Conservation (phyloP, 2,797 vertebrate species). For the Tympanoctomys barrerae region DNA sequence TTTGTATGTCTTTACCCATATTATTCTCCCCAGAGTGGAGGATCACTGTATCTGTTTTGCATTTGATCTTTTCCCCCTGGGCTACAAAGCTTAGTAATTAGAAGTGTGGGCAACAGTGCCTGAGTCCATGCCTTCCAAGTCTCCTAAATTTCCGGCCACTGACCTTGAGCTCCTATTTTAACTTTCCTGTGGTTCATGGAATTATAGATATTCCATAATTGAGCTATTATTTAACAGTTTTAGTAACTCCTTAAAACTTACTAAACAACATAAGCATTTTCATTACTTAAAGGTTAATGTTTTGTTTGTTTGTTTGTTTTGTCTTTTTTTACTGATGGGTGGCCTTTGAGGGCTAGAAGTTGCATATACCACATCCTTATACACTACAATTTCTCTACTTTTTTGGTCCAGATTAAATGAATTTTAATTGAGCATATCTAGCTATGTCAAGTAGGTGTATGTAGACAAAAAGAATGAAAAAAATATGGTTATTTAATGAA, state of each 20-base stretch:
- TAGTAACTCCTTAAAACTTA: conserved; percentile 54
- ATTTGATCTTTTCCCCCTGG: conserved; percentile 17
- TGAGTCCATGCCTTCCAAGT: not conserved
- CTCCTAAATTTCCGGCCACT: not conserved
- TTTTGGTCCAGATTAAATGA: conserved; percentile 22
- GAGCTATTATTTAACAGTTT: not conserved
- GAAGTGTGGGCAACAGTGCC: not conserved
- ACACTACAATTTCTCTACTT: conserved; percentile 27
- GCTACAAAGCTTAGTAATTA: not conserved
- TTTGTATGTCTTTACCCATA: not conserved
- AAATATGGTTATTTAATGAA: conserved; percentile 7
- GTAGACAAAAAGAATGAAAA: not conserved
- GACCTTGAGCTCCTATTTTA: not conserved
- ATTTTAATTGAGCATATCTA: not conserved
- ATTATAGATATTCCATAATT: not conserved
- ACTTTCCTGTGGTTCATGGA: not conserved
- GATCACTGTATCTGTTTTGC: not conserved
- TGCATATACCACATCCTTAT: not conserved
- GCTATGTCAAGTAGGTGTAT: not conserved
- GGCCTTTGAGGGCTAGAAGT: not conserved
- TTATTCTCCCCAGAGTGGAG: not conserved
- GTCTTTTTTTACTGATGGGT: conserved; percentile 34
- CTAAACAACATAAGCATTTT: not conserved
- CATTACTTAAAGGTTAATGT: conserved; percentile 34
- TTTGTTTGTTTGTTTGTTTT: conserved; percentile 40